Evolutionary conservation across 1,140 invertebrate genomes (phyloP).

Genomic region (Artemia franciscana): DNA sequence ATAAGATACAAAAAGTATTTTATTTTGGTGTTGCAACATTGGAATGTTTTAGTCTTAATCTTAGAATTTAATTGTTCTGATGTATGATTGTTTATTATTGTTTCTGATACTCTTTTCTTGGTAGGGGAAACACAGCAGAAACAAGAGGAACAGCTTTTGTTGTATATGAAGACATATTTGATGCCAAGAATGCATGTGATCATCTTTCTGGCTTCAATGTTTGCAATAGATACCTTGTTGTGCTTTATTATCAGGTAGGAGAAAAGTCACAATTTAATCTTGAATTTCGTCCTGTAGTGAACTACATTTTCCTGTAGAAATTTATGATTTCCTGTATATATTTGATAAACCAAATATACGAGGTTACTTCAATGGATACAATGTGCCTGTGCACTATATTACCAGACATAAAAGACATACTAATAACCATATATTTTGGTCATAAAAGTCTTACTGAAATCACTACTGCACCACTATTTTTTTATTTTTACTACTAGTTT

Average conservation of each 20-base stretch:
- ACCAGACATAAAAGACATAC: too few species aligned
- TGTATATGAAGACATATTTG: conserved; percentile 98
- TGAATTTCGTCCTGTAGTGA: neutral
- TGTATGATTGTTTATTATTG: too few species aligned
- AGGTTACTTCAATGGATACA: too few species aligned
- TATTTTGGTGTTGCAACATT: too few species aligned
- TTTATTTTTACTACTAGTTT: too few species aligned
- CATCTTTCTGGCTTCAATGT: conserved; percentile 98
- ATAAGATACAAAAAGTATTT: too few species aligned
- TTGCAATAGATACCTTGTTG: conserved; percentile 91
- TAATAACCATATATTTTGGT: too few species aligned
- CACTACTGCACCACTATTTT: too few species aligned
- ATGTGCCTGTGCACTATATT: too few species aligned
- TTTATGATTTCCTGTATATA: neutral
- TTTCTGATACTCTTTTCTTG: conserved; percentile 16
- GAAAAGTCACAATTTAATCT: conserved; percentile 10
- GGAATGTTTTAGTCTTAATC: too few species aligned
- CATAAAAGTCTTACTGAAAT: too few species aligned
- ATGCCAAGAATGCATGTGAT: conserved; percentile 98
- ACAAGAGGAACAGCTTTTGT: conserved; percentile 96
- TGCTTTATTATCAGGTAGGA: conserved; percentile 73
- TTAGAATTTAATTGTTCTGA: too few species aligned
- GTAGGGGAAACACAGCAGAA: conserved; percentile 85
- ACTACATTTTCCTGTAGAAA: conserved; percentile 1
- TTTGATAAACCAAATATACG: neutral